Base-by-base conservation (phyloP, 2,888 invertebrate genomes). In the Tiphia femorata region DNA sequence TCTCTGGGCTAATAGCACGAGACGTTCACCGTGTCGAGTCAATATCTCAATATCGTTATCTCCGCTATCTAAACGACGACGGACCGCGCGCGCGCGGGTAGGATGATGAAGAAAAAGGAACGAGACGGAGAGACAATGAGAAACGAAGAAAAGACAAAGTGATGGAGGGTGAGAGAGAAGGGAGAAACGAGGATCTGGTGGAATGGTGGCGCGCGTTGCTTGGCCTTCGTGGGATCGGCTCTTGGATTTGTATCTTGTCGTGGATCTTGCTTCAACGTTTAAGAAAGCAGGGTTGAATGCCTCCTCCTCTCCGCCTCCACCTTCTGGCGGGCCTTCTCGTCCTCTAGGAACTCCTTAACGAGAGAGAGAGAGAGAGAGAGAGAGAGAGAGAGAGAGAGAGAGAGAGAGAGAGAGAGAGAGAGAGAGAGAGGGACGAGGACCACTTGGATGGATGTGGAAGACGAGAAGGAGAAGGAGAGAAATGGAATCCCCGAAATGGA, bases 1-100 rank as follows among this genome's bases (percentile, higher is more conserved):
- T 60, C 58, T 66, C 61, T 53, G 62, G 62, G 62, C 70, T 68
- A 74, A 75, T 72, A 73, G 70, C 54, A 57, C 51, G 58, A 74
- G 64, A 67, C 58, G 61, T 61, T 64, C 70, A 66, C 62, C 63
- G 61, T 48, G 46, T 58, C 64, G 56, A 67, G 56, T 58, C 72
- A 66, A 74, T 78, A 77, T 78, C 75, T 76, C 73, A 72, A 70
- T 73, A 75, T 74, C 72, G 71, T 73, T 74, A 77, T 76, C 76
- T 75, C 42, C 19, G 50, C 60, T 55, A 68, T 67, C 65, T 58
- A 61, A 65, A 58, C 64, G 68, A 64, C 64, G 65, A 65, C 62
- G 63, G 52, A 65, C 41, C 42, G 40, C n/a, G n/a, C n/a, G n/a
- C n/a, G n/a, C n/a, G n/a, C n/a, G n/a, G n/a, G n/a, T n/a, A n/a